Evolutionary conservation across 2,113 vertebrate species (phyloP).

Genomic region (Ammospiza nelsoni): DNA sequence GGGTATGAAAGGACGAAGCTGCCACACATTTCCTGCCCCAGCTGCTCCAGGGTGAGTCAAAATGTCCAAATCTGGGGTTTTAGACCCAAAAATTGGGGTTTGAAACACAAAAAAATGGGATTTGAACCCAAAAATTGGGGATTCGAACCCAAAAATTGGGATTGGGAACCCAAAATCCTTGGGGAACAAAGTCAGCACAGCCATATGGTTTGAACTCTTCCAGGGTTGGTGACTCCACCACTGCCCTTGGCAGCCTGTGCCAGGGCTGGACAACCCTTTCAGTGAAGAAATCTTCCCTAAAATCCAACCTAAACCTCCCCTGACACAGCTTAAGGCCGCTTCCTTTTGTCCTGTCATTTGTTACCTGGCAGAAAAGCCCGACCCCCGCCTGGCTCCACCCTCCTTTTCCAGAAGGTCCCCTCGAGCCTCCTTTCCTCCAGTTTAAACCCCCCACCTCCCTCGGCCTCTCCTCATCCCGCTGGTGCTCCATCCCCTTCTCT

Average conservation of each 20-base stretch:
- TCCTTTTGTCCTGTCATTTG: not conserved
- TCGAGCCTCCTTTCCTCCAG: not conserved
- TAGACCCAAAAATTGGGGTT: too few species aligned
- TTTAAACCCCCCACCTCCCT: not conserved
- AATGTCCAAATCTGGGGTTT: too few species aligned
- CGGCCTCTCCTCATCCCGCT: not conserved
- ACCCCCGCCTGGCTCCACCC: not conserved
- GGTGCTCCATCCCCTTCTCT: not conserved
- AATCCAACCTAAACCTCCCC: not conserved
- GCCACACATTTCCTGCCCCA: not conserved
- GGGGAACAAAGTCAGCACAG: not conserved
- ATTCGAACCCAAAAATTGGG: too few species aligned
- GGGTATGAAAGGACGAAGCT: not conserved
- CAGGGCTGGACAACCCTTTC: not conserved
- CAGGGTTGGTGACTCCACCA: not conserved
- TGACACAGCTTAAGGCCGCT: not conserved
- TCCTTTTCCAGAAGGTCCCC: not conserved
- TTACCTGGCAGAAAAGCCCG: not conserved
- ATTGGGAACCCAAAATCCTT: too few species aligned
- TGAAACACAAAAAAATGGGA: too few species aligned
- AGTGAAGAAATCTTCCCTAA: not conserved
- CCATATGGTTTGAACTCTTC: not conserved
- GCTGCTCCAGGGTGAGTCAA: not conserved
- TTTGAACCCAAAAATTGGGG: too few species aligned
- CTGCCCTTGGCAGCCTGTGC: not conserved